These are phyloP conservation scores for Oncorhynchus masou DNA, from an alignment of 2,113 vertebrate species.

Conservation along the genomic window DNA sequence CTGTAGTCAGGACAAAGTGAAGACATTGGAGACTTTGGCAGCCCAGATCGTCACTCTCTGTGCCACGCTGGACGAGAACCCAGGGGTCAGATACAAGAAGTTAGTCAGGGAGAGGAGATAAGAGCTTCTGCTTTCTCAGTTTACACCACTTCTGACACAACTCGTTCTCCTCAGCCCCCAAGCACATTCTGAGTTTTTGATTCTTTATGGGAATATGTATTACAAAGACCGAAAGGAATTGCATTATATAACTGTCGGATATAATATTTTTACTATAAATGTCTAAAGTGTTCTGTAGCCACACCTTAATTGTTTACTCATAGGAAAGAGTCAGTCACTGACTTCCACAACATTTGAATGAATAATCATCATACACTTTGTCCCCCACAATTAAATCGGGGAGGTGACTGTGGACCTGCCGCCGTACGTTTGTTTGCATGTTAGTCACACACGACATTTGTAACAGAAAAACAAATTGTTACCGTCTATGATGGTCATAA, in stretches of 20 bases:
- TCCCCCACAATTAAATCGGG: too few relatives aligned
- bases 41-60: conserved; percentile 92
- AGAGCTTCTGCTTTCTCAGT: conserved; percentile 22
- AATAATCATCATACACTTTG: too few relatives aligned
- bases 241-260: neutral
- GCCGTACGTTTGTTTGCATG: too few relatives aligned
- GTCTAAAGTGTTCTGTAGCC: too few relatives aligned
- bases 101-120: conserved; percentile 51
- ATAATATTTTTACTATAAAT: neutral
- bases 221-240: neutral
- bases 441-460: too few relatives aligned
- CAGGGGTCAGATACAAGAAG: conserved; percentile 91
- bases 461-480: too few relatives aligned
- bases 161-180: too few relatives aligned
- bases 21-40: conserved; percentile 82
- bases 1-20: conserved; percentile 72
- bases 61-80: conserved; percentile 91
- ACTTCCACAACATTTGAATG: neutral
- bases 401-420: too few relatives aligned
- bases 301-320: neutral
- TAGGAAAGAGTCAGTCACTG: neutral
- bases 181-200: too few relatives aligned
- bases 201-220: neutral
- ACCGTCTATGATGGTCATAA: too few relatives aligned
- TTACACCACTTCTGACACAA: neutral